Conservation (phyloP, 37 sponge, comb jelly and placozoan genomes). For the Petrosia ficiformis region DNA sequence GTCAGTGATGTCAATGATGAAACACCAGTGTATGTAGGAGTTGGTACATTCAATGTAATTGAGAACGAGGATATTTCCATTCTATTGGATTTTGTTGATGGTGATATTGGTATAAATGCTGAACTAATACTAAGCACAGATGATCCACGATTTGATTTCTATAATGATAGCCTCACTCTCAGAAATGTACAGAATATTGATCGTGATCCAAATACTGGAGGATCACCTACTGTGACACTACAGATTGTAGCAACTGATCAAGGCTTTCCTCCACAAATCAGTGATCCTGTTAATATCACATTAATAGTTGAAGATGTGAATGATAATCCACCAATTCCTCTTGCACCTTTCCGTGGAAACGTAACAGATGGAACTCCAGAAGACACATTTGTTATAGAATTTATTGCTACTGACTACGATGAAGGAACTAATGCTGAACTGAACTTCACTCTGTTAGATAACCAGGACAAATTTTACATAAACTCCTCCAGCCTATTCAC, state of each 20-base stretch:
- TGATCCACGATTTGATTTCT: constrained; percentile 12
- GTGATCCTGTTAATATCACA: constrained; percentile 1
- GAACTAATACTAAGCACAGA: constrained; percentile 21
- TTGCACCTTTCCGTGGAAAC: constrained; percentile 6
- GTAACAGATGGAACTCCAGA: constrained; percentile 35
- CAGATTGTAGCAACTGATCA: constrained; percentile 15
- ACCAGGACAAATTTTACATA: constrained; percentile 18
- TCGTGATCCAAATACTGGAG: constrained; percentile 66
- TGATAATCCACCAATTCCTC: constrained; percentile 70
- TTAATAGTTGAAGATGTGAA: constrained; percentile 64
- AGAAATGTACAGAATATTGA: constrained; percentile 34
- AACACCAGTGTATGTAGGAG: constrained; percentile 37
- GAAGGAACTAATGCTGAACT: constrained; percentile 61
- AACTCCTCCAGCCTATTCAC: constrained; percentile 17
- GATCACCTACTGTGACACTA: constrained; percentile 3
- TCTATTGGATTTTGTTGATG: constrained; percentile 26
- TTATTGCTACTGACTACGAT: constrained; percentile 55
- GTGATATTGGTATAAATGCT: constrained; percentile 49
- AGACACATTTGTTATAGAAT: constrained; percentile 11
- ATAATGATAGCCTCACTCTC: constrained; percentile 13
- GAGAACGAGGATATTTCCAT: constrained; percentile 38
- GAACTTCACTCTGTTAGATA: constrained; percentile 15
- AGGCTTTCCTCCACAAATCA: constrained; percentile 5
- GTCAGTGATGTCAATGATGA: constrained; percentile 71
- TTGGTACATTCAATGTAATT: constrained; percentile 3